phyloP scores from a whole-genome alignment of 2,888 invertebrate genomes.

The Teinopalpus imperialis region DNA sequence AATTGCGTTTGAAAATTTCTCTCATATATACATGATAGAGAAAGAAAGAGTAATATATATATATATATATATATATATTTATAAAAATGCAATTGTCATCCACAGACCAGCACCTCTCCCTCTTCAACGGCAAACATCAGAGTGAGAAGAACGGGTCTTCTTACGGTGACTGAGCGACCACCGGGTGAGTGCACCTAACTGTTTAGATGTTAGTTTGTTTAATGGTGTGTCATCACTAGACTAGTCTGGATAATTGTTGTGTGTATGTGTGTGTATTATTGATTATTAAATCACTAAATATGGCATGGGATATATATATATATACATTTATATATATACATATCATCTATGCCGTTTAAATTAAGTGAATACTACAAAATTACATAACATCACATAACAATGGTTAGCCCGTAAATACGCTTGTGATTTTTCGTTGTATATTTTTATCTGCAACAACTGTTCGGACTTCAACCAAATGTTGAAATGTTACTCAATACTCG shows the following conservation, averaged over 20 bases:
- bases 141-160: slow-evolving; percentile 90
- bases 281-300: too few species aligned
- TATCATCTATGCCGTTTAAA: too few species aligned
- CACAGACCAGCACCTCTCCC: slow-evolving; percentile 66
- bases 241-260: neutral
- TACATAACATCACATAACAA: neutral
- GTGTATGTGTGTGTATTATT: too few species aligned
- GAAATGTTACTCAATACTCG: too few species aligned
- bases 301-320: too few species aligned
- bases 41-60: too few species aligned
- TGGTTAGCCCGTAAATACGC: neutral
- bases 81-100: neutral
- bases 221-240: slow-evolving; percentile 4
- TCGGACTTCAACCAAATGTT: too few species aligned
- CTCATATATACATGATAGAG: too few species aligned
- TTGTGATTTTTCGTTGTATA: slow-evolving; percentile 7
- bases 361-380: too few species aligned
- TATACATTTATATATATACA: too few species aligned
- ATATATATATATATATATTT: neutral
- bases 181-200: slow-evolving; percentile 85
- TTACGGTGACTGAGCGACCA: slow-evolving; percentile 92
- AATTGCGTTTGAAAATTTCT: too few species aligned
- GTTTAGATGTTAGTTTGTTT: slow-evolving; percentile 29
- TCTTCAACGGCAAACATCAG: slow-evolving; percentile 81
- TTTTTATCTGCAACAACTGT: neutral